Base-by-base conservation (phyloP, 2,888 invertebrate species). In the Idaea dimidiata region DNA sequence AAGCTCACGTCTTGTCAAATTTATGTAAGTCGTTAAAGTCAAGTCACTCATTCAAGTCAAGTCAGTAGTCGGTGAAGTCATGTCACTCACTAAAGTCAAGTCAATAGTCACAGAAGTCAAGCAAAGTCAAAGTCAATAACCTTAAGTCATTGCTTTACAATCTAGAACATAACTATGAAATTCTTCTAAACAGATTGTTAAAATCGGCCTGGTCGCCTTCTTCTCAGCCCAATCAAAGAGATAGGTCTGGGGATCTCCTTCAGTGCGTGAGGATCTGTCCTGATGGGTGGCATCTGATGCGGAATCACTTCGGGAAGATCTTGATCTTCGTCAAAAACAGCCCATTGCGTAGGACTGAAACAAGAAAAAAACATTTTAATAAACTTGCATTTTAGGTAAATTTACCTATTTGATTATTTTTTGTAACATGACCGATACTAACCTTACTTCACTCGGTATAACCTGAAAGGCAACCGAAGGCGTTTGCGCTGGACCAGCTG, bases 391-490 rank as follows among this genome's bases (percentile, higher is more conserved):
- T 6, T 58, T 24, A 24, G 24, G 24, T 24, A 24, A 24, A 1
- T 43, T 43, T 8, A 14, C 43, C 14, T 43, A 43, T 43, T 43
- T 43, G 5, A 14, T 8, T 10, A 8, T 14, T 8, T 43, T 43
- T 43, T 43, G 6, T 43, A 43, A 10, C 10, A 43, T 43, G 43
- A 14, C 14, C 14, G 43, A 24, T 60, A 65, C 80, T 83, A 76
- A 93, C 93, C 84, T 91, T 66, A 89, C 89, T 73, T 93, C 93
- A 78, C 93, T 93, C 0, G 93, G 93, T 67, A 91, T 91, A 53
- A 93, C 82, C 78, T 93, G 86, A 66, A 93, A 93, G 58, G 85
- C 83, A 2, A 93, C 91, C 0, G 91, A 87, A 1, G 91, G 91
- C 16, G 89, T 89, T 67, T 91, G 88, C 0, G 84, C 84, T 32